Conservation (phyloP, 2,888 invertebrate genomes). For the Mactromeris polynyma region DNA sequence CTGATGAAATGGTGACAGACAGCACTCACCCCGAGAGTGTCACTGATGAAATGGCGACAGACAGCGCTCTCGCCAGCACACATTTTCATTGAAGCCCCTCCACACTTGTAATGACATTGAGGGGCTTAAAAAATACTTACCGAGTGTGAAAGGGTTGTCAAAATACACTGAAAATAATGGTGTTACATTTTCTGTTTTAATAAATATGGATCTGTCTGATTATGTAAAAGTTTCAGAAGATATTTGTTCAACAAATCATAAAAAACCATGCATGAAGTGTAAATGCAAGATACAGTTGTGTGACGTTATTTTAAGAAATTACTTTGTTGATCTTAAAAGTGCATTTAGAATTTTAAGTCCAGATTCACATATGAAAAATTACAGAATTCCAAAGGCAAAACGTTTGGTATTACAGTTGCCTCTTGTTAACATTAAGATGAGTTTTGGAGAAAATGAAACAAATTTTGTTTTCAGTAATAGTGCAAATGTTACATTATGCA, state of each 20-base stretch:
- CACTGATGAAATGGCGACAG: too few species aligned
- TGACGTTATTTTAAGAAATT: conserved; percentile 17
- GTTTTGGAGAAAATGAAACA: conserved; percentile 22
- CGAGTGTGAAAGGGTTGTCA: conserved; percentile 28
- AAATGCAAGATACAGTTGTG: conserved; percentile 21
- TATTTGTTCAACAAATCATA: conserved; percentile 35
- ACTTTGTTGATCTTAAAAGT: conserved; percentile 35
- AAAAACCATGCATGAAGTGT: conserved; percentile 35
- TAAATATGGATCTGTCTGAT: conserved; percentile 25
- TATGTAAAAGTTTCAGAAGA: conserved; percentile 32
- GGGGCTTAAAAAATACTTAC: conserved; percentile 28
- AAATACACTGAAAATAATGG: conserved; percentile 34
- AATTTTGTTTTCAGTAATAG: conserved; percentile 27
- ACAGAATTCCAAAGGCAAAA: conserved; percentile 42
- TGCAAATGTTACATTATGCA: conserved; percentile 38
- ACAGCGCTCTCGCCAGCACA: too few species aligned
- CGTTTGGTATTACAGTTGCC: conserved; percentile 37
- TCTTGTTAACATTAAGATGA: conserved; percentile 27
- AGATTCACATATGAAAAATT: conserved; percentile 40
- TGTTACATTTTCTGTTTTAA: conserved; percentile 37
- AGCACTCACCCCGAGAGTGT: too few species aligned
- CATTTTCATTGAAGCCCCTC: conserved; percentile 37
- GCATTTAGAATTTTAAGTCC: conserved; percentile 42
- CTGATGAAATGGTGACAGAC: too few species aligned
- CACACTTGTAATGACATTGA: conserved; percentile 27